These are phyloP conservation scores for Epicauta chinensis DNA, from an alignment of 1,140 invertebrate genomes.

Conservation along the genomic window DNA sequence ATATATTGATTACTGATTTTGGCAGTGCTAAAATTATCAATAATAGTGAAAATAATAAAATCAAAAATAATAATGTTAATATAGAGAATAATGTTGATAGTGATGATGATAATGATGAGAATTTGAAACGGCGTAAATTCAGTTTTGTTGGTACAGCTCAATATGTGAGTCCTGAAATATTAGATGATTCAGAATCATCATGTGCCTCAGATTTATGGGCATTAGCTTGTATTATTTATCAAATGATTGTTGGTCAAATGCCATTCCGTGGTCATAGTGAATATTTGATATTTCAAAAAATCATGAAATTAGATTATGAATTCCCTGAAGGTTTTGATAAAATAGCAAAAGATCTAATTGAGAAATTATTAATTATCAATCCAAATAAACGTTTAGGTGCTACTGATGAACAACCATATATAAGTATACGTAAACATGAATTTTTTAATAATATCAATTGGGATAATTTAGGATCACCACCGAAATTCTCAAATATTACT, in stretches of 20 bases:
- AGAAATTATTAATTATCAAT: slow-evolving; percentile 78
- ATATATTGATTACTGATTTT: slow-evolving; percentile 96
- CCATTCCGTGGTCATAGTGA: slow-evolving; percentile 91
- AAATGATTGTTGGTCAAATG: slow-evolving; percentile 89
- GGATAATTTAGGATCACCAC: slow-evolving; percentile 76
- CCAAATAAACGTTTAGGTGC: slow-evolving; percentile 77
- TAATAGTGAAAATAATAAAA: slow-evolving; percentile 36
- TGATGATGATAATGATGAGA: slow-evolving; percentile 27
- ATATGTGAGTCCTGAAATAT: slow-evolving; percentile 94
- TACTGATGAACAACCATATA: slow-evolving; percentile 67
- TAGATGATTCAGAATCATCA: slow-evolving; percentile 74
- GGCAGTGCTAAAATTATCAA: slow-evolving; percentile 88
- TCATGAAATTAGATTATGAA: slow-evolving; percentile 83
- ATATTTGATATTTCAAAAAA: slow-evolving; percentile 96
- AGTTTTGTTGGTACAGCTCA: slow-evolving; percentile 99
- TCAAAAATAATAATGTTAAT: slow-evolving; percentile 16
- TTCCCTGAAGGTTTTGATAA: slow-evolving; percentile 87
- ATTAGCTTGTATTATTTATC: slow-evolving; percentile 94
- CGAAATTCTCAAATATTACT: slow-evolving; percentile 41
- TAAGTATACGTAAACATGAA: slow-evolving; percentile 74
- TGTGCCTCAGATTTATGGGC: slow-evolving; percentile 95
- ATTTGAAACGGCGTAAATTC: slow-evolving; percentile 54
- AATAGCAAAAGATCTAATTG: slow-evolving; percentile 79
- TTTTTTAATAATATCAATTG: slow-evolving; percentile 85
- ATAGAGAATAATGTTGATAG: background rate